Evolutionary conservation across 2,797 vertebrate genomes (phyloP).

Genomic region (Champsocephalus esox): DNA sequence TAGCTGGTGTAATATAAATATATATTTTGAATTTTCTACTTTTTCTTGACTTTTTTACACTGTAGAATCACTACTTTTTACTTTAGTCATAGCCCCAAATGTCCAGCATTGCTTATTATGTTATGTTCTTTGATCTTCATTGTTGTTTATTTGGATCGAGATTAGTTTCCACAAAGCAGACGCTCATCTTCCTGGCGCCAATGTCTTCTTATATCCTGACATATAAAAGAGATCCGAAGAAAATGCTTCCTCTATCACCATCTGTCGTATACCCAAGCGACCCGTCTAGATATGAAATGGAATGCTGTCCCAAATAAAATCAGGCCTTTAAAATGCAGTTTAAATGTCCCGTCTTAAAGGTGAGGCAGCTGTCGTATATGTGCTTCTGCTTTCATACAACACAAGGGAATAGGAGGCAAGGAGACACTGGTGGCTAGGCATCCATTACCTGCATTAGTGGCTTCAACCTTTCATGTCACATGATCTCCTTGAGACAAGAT

Average conservation of each 20-base stretch:
- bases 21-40: too few species aligned
- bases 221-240: slow-evolving; percentile 32
- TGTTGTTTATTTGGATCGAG: neutral
- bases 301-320: slow-evolving; percentile 52
- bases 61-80: too few species aligned
- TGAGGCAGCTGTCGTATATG: slow-evolving; percentile 42
- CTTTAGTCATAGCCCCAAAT: neutral
- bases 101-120: neutral
- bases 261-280: slow-evolving; percentile 35
- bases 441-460: slow-evolving; percentile 50
- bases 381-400: slow-evolving; percentile 30
- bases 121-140: neutral
- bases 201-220: slow-evolving; percentile 1
- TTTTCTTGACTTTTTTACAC: too few species aligned
- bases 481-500: slow-evolving; percentile 35
- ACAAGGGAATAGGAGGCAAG: slow-evolving; percentile 27
- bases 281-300: slow-evolving; percentile 33
- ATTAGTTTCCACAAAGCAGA: neutral
- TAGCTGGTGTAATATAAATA: too few species aligned
- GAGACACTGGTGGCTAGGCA: slow-evolving; percentile 28
- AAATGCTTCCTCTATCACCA: slow-evolving; percentile 41
- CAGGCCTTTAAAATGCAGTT: slow-evolving; percentile 46
- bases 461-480: slow-evolving; percentile 45
- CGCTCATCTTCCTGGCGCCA: neutral
- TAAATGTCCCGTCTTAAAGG: slow-evolving; percentile 44